A percentile compares a stretch with the other conserved stretches of the same genome.
Evolutionary conservation across 2,113 vertebrate genomes (phyloP).

Genomic region (Antechinus stuartii): DNA sequence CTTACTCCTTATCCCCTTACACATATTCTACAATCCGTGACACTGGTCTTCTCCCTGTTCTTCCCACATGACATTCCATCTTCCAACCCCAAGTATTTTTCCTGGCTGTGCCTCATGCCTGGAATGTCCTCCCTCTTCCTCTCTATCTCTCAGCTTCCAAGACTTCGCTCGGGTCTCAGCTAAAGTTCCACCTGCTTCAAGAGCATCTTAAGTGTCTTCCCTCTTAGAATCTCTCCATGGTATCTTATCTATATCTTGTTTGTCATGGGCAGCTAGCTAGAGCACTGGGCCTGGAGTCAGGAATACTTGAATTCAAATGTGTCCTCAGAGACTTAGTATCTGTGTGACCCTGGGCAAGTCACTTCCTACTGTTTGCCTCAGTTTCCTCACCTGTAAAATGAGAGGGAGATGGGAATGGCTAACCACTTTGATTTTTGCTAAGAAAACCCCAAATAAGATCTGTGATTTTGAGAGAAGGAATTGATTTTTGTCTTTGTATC

Average conservation of each 20-base stretch:
- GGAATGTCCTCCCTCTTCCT: neutral
- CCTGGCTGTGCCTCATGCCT: neutral
- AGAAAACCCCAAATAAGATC: too few relatives aligned
- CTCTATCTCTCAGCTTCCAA: neutral
- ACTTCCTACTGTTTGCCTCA: neutral
- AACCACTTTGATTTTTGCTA: neutral
- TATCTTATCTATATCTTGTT: neutral
- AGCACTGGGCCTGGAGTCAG: neutral
- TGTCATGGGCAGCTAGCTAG: neutral
- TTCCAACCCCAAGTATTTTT: neutral
- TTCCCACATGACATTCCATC: neutral
- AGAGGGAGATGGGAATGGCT: neutral
- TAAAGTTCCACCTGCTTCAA: neutral
- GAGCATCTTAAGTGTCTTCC: neutral
- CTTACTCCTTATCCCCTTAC: neutral
- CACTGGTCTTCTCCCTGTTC: neutral
- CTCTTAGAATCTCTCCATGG: neutral
- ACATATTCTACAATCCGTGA: neutral
- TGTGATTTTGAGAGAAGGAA: neutral
- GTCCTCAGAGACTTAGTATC: neutral
- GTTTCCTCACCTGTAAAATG: neutral
- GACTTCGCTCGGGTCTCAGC: neutral
- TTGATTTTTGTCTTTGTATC: neutral
- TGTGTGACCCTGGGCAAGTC: neutral
- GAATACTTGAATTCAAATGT: neutral